These are phyloP conservation scores for Nomada flava DNA, from an alignment of 2,888 invertebrate species.

Conservation along the genomic window DNA sequence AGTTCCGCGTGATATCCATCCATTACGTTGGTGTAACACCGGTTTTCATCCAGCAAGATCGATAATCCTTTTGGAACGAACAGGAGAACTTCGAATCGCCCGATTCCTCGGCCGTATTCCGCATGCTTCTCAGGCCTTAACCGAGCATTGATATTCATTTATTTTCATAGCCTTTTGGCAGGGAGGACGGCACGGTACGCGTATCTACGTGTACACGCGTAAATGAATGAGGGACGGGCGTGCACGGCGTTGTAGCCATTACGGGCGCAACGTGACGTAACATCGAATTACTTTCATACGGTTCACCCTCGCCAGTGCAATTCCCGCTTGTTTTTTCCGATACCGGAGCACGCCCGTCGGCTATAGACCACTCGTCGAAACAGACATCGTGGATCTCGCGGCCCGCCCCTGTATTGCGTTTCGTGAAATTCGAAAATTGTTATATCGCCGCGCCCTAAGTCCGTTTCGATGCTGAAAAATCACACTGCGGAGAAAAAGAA, in stretches of 20 bases:
- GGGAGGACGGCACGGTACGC: not conserved
- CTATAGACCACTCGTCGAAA: not conserved
- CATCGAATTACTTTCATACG: conserved; percentile 46
- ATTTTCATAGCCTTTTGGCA: conserved; percentile 41
- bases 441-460: too few relatives aligned
- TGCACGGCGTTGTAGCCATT: conserved; percentile 29
- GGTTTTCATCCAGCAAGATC: conserved; percentile 36
- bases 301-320: not conserved
- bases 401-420: not conserved
- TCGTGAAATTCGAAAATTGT: not conserved
- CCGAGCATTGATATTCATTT: conserved; percentile 49
- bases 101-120: not conserved
- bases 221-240: conserved; percentile 35
- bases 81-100: conserved; percentile 23
- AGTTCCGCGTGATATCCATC: conserved; percentile 1
- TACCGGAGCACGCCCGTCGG: not conserved
- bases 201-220: conserved; percentile 26
- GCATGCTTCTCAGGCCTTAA: not conserved
- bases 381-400: too few relatives aligned
- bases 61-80: conserved; percentile 32
- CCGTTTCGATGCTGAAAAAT: too few relatives aligned
- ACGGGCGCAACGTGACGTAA: conserved; percentile 27
- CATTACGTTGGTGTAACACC: conserved; percentile 15
- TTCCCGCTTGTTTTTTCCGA: conserved; percentile 23
- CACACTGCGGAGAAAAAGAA: too few relatives aligned